Percentiles rank a stretch among this genome's conserved stretches.
phyloP scores from a whole-genome alignment of 2,888 invertebrate genomes.

The Dolomedes plantarius region DNA sequence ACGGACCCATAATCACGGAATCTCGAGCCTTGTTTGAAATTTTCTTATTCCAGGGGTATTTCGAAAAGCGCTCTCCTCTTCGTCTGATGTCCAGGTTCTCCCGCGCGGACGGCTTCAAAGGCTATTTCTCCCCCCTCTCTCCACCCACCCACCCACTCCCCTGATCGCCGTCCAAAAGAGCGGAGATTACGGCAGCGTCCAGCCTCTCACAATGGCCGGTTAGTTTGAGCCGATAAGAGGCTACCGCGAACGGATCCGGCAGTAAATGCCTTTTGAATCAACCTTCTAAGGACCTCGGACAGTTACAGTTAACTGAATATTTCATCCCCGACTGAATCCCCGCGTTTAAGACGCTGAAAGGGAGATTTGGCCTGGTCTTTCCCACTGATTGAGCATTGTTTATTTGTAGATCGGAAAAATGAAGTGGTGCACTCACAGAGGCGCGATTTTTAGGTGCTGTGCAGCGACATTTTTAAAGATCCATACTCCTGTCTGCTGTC shows the following conservation, averaged over 20 bases:
- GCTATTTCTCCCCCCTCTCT: neutral
- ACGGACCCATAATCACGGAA: neutral
- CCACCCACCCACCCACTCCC: neutral
- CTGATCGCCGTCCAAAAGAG: neutral
- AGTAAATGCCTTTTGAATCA: neutral
- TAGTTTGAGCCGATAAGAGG: conserved; percentile 2
- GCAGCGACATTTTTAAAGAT: too few relatives aligned
- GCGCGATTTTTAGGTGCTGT: too few relatives aligned
- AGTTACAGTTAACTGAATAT: conserved; percentile 6
- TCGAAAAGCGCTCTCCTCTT: neutral
- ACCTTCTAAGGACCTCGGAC: neutral
- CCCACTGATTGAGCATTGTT: too few relatives aligned
- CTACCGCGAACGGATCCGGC: neutral
- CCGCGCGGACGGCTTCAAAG: neutral
- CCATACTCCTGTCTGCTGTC: too few relatives aligned
- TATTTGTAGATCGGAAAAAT: too few relatives aligned
- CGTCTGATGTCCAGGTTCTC: neutral
- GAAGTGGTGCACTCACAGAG: too few relatives aligned
- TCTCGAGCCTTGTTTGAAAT: neutral
- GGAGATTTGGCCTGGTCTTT: too few relatives aligned
- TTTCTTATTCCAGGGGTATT: neutral
- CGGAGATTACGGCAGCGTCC: neutral
- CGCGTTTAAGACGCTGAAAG: conserved; percentile 7
- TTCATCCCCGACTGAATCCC: neutral
- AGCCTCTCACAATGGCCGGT: conserved; percentile 1